Conservation (phyloP, 2,797 vertebrate species). For the Crenichthys baileyi region DNA sequence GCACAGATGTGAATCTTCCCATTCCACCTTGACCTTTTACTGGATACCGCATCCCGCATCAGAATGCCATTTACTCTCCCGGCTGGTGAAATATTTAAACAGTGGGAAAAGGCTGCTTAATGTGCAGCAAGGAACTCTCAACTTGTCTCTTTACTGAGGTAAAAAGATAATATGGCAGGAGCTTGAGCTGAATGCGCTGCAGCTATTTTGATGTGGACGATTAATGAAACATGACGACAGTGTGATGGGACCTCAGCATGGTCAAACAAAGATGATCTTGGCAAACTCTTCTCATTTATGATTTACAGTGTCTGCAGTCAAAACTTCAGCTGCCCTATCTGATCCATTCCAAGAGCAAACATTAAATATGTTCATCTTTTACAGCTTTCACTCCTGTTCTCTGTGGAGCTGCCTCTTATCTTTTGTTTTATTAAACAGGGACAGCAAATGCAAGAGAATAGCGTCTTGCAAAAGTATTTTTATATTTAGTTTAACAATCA, state of each 20-base stretch:
- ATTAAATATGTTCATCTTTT: conserved; percentile 7
- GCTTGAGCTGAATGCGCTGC: conserved; percentile 15
- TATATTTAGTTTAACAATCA: not conserved
- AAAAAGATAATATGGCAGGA: conserved; percentile 39
- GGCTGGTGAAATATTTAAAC: conserved; percentile 80
- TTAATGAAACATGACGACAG: conserved; percentile 62
- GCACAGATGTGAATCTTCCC: conserved; percentile 72
- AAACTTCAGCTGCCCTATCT: conserved; percentile 17
- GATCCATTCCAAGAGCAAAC: conserved; percentile 25
- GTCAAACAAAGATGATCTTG: conserved; percentile 50
- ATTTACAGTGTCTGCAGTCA: conserved; percentile 31
- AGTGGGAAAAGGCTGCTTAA: conserved; percentile 46
- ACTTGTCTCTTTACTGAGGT: conserved; percentile 13
- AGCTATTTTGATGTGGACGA: conserved; percentile 46
- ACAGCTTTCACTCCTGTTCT: conserved; percentile 24
- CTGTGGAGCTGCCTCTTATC: conserved; percentile 28
- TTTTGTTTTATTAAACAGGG: conserved; percentile 24
- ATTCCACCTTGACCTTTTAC: conserved; percentile 75
- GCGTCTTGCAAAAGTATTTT: not conserved
- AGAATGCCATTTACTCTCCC: conserved; percentile 69
- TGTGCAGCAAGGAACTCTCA: conserved; percentile 41
- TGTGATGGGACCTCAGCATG: conserved; percentile 15
- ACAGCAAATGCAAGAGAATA: not conserved
- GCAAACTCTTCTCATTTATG: conserved; percentile 26
- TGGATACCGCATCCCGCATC: conserved; percentile 66